These are phyloP conservation scores for Chelmon rostratus DNA, from an alignment of 2,797 vertebrate species.

Conservation along the genomic window DNA sequence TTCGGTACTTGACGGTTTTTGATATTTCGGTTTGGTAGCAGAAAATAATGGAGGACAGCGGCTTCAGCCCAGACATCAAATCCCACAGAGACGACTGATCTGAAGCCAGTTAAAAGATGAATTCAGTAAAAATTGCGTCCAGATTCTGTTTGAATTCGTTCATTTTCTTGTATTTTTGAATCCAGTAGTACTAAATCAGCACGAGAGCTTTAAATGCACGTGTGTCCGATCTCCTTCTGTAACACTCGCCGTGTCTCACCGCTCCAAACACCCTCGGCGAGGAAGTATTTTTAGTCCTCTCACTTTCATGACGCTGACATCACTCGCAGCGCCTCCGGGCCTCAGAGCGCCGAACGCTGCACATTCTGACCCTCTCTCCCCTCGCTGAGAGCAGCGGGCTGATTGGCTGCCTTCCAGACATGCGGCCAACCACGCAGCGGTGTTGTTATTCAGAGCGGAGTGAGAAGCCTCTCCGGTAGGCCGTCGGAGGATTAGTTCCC, in stretches of 20 bases:
- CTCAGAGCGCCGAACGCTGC: slow-evolving; percentile 3
- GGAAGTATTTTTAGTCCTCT: slow-evolving; percentile 69
- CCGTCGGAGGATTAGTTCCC: slow-evolving; percentile 51
- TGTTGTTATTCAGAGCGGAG: slow-evolving; percentile 13
- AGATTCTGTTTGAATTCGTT: neutral
- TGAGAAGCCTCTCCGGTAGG: slow-evolving; percentile 21
- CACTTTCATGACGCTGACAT: slow-evolving; percentile 48
- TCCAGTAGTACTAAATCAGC: neutral
- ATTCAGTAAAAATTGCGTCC: neutral
- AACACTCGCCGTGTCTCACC: neutral
- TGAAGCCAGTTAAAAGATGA: neutral
- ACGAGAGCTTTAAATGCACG: neutral
- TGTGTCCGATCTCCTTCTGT: neutral
- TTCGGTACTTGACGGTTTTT: neutral
- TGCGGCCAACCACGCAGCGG: slow-evolving; percentile 46
- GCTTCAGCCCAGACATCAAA: too few relatives aligned
- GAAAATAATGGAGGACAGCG: neutral
- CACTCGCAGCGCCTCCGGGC: slow-evolving; percentile 31
- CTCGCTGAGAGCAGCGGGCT: neutral
- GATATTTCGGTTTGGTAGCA: neutral
- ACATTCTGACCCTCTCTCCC: slow-evolving; percentile 3
- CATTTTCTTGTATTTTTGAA: neutral
- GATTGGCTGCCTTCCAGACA: slow-evolving; percentile 57
- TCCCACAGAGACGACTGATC: neutral
- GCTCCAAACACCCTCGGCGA: neutral